Conservation (phyloP, 2,113 vertebrate genomes). For the Carollia perspicillata region DNA sequence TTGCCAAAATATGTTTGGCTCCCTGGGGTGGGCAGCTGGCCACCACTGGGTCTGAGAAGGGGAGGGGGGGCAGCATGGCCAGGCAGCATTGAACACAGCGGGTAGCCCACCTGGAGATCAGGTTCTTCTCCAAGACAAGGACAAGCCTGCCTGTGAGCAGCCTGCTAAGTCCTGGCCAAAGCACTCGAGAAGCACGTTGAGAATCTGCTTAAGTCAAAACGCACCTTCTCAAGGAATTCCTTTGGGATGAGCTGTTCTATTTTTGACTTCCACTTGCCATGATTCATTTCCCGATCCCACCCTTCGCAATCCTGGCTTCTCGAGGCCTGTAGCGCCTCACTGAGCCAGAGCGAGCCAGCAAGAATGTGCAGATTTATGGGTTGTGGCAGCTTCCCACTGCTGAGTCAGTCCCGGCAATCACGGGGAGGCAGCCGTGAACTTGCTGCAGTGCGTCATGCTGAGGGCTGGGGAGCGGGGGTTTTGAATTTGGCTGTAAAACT, state of each 20-base stretch:
- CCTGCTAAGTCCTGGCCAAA: neutral
- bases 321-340: neutral
- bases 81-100: too few species aligned
- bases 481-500: neutral
- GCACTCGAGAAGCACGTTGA: neutral
- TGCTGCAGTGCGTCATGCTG: neutral
- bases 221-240: slow-evolving; percentile 11
- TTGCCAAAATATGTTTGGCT: neutral
- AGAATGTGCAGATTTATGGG: slow-evolving; percentile 19
- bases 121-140: neutral
- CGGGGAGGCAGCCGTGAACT: slow-evolving; percentile 52
- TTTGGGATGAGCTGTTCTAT: neutral
- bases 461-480: neutral
- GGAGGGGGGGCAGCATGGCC: too few species aligned
- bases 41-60: neutral
- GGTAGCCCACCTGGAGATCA: neutral
- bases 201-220: neutral
- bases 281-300: neutral
- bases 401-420: slow-evolving; percentile 59
- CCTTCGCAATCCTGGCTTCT: neutral
- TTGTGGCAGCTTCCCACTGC: slow-evolving; percentile 51
- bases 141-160: neutral
- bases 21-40: neutral
- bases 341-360: slow-evolving; percentile 24
- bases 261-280: neutral